phyloP scores from a whole-genome alignment of 2,797 vertebrate genomes.

The Moxostoma hubbsi region DNA sequence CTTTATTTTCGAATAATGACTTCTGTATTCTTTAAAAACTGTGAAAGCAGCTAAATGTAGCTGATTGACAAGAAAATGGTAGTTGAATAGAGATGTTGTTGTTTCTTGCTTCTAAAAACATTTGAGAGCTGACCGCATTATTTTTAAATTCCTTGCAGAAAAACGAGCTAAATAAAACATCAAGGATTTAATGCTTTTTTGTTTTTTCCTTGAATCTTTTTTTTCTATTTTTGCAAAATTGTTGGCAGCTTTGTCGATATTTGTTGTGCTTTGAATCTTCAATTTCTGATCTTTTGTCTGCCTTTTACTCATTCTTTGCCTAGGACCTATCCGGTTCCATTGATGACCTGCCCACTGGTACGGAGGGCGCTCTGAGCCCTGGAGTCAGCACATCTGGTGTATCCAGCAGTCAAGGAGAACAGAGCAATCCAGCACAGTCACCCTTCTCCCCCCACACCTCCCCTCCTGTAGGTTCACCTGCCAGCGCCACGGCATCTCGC shows the following conservation, averaged over 20 bases:
- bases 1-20: too few relatives aligned
- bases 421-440: slow-evolving; percentile 98
- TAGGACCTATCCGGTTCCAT: slow-evolving; percentile 98
- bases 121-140: background rate
- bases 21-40: background rate
- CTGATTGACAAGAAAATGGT: background rate
- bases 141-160: background rate
- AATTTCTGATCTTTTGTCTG: slow-evolving; percentile 15
- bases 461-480: slow-evolving; percentile 96
- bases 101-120: background rate
- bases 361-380: slow-evolving; percentile 94
- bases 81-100: background rate
- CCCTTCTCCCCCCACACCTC: slow-evolving; percentile 99
- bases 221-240: too few relatives aligned
- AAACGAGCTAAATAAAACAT: background rate
- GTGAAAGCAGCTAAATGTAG: background rate
- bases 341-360: slow-evolving; percentile 95
- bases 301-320: slow-evolving; percentile 35
- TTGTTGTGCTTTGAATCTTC: background rate
- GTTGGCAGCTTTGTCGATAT: background rate
- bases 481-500: slow-evolving; percentile 91
- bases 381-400: slow-evolving; percentile 97
- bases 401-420: slow-evolving; percentile 98
- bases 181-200: background rate
- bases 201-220: too few relatives aligned